Conservation (phyloP, 2,888 invertebrate species). For the Germaria angustata region DNA sequence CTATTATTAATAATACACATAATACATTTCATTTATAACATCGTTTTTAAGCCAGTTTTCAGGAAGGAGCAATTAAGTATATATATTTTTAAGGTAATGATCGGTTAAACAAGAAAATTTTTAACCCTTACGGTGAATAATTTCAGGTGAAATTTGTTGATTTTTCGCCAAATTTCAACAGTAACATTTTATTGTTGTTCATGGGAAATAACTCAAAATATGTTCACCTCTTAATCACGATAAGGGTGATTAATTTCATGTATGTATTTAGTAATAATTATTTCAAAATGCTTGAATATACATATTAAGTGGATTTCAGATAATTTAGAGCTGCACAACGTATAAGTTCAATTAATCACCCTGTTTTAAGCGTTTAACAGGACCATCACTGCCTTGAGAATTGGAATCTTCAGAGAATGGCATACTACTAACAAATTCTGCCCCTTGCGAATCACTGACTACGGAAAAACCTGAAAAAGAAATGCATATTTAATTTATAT, state of each 20-base stretch:
- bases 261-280: too few relatives aligned
- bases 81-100: not conserved
- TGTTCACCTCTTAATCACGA: too few relatives aligned
- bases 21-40: too few relatives aligned
- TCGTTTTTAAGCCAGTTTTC: not conserved
- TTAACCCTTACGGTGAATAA: too few relatives aligned
- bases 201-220: too few relatives aligned
- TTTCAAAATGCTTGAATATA: not conserved
- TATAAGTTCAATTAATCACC: conserved; percentile 77
- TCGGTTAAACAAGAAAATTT: too few relatives aligned
- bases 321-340: conserved; percentile 1
- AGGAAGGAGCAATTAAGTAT: not conserved
- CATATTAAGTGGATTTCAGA: not conserved
- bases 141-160: too few relatives aligned
- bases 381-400: conserved; percentile 90
- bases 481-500: not conserved
- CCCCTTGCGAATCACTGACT: conserved; percentile 93
- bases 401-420: conserved; percentile 95
- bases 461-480: conserved; percentile 88
- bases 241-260: too few relatives aligned
- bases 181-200: too few relatives aligned
- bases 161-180: too few relatives aligned
- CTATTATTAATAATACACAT: conserved; percentile 50
- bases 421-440: conserved; percentile 92
- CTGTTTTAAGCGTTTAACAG: conserved; percentile 89